Conservation (phyloP, 2,888 invertebrate species). For the Lasioglossum zephyrum region DNA sequence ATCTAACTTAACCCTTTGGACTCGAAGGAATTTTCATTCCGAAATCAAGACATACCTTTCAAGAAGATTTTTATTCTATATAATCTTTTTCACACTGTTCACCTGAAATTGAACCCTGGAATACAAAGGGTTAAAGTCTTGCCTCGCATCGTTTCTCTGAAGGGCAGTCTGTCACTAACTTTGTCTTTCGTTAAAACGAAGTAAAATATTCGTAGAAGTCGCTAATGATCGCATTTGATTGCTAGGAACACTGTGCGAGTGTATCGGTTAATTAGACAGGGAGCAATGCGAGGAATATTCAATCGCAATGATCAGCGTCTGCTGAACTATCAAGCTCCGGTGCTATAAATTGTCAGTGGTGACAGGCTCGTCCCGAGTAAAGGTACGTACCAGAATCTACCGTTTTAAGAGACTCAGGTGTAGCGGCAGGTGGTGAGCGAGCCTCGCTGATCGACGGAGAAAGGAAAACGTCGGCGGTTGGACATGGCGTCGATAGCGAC, state of each 20-base stretch:
- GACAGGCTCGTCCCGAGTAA: constrained; percentile 20
- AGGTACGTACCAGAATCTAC: constrained; percentile 23
- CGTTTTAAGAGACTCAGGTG: constrained; percentile 49
- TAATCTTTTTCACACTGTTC: too few species aligned
- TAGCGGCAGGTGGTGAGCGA: constrained; percentile 60
- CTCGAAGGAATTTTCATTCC: too few species aligned
- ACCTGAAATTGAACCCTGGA: too few species aligned
- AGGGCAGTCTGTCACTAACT: too few species aligned
- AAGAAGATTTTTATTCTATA: too few species aligned
- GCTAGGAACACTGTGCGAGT: neutral
- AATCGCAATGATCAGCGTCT: neutral
- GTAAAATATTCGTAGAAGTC: neutral
- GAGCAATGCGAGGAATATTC: neutral
- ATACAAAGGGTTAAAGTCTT: too few species aligned
- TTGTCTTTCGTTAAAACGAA: too few species aligned
- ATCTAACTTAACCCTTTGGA: neutral
- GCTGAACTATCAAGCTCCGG: neutral
- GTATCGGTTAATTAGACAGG: constrained; percentile 4
- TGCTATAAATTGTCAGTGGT: constrained; percentile 25
- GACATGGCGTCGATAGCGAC: constrained; percentile 67
- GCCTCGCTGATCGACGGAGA: constrained; percentile 34
- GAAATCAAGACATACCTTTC: too few species aligned
- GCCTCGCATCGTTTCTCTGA: too few species aligned
- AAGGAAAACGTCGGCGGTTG: constrained; percentile 57
- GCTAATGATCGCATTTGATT: neutral